Conservation (phyloP, 2,888 invertebrate species). For the Zygogramma bicolorata region DNA sequence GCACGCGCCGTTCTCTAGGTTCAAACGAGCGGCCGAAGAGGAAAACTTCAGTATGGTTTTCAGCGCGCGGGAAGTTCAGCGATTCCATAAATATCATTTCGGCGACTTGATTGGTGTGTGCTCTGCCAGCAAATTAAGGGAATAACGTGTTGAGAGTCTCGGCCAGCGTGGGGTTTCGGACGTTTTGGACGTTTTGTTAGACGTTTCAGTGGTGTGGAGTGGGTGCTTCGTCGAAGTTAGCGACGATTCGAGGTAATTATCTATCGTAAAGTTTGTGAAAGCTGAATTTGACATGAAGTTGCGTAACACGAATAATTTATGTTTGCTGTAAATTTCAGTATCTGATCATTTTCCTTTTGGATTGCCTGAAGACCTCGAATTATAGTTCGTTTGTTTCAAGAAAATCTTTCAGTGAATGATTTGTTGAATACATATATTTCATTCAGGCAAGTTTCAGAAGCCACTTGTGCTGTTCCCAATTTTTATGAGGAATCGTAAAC, state of each 20-base stretch:
- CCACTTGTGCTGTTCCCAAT: too few relatives aligned
- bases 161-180: constrained; percentile 7
- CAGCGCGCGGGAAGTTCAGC: constrained; percentile 55
- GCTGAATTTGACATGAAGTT: too few relatives aligned
- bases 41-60: constrained; percentile 60
- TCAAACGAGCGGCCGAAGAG: constrained; percentile 48
- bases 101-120: constrained; percentile 33
- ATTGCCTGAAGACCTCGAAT: too few relatives aligned
- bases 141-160: constrained; percentile 21
- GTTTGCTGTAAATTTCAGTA: too few relatives aligned
- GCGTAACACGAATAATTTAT: too few relatives aligned
- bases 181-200: constrained; percentile 8
- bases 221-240: not conserved
- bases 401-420: too few relatives aligned
- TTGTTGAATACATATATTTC: too few relatives aligned
- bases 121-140: constrained; percentile 26
- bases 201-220: constrained; percentile 6
- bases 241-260: constrained; percentile 2
- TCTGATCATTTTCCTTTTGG: too few relatives aligned
- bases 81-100: constrained; percentile 39
- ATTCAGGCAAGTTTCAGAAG: too few relatives aligned
- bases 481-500: too few relatives aligned
- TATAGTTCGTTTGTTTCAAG: too few relatives aligned
- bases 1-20: constrained; percentile 25
- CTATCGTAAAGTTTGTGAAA: not conserved